These are phyloP conservation scores for Drosophila mayaguana DNA, from an alignment of 2,888 invertebrate species.

Conservation along the genomic window DNA sequence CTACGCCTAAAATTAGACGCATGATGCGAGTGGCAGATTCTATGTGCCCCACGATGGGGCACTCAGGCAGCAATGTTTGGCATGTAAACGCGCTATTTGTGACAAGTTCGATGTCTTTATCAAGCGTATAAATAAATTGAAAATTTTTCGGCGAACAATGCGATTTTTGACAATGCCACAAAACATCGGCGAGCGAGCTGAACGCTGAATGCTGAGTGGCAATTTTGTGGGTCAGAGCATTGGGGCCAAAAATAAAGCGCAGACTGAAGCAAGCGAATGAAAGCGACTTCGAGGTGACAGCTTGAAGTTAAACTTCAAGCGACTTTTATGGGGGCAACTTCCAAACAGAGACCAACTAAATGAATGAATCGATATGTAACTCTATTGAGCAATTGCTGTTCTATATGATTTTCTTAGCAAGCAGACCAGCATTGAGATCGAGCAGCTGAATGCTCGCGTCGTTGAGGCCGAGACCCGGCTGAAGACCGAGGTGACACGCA, in stretches of 20 bases:
- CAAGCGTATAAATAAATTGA: slow-evolving; percentile 66
- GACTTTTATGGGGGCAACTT: slow-evolving; percentile 49
- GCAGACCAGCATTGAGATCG: slow-evolving; percentile 98
- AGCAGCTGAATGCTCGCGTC: slow-evolving; percentile 97
- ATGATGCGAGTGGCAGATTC: slow-evolving; percentile 66
- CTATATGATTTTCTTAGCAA: slow-evolving; percentile 88
- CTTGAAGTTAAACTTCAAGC: not conserved
- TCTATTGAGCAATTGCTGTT: slow-evolving; percentile 5
- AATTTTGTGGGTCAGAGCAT: slow-evolving; percentile 73
- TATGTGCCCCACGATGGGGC: slow-evolving; percentile 6
- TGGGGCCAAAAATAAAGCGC: slow-evolving; percentile 70
- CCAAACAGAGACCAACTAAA: slow-evolving; percentile 33
- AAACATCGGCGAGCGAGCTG: slow-evolving; percentile 12
- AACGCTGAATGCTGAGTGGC: slow-evolving; percentile 68
- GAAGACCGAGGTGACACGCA: slow-evolving; percentile 97
- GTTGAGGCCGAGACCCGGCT: slow-evolving; percentile 98
- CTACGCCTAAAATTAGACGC: slow-evolving; percentile 72
- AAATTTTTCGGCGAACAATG: slow-evolving; percentile 49
- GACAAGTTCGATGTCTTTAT: slow-evolving; percentile 82
- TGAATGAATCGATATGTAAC: not conserved
- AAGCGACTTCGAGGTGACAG: slow-evolving; percentile 55
- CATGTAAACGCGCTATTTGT: slow-evolving; percentile 74
- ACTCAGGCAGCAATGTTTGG: slow-evolving; percentile 58
- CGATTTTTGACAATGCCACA: slow-evolving; percentile 72
- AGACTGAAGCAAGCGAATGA: slow-evolving; percentile 38